Evolutionary conservation across 1,140 invertebrate species (phyloP), one percentile per base, ranked within the genome.

Genomic region (Trigoniulus corallinus): DNA sequence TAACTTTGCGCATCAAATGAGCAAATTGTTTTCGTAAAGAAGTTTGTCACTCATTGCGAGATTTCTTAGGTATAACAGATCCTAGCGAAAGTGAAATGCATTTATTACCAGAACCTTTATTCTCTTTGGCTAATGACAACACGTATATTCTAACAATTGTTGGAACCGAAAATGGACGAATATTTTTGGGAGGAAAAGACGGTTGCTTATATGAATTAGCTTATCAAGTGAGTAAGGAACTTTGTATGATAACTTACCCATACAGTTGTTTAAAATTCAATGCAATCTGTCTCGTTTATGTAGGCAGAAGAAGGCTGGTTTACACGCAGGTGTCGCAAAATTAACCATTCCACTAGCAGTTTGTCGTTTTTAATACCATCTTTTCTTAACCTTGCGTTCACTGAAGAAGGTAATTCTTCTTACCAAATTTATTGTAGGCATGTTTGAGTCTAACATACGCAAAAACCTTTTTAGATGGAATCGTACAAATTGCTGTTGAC

Each of bases 111-210:
- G 89, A 96, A 58, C 88, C 92, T 37, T 80, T 98, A 29, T 97
- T 93, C 71, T 80, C 83, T 12, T 70, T 97, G 25, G 79, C 87
- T 0, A 91, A 92, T 41, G 95, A 98, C 70, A 91, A 88, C 56
- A 76, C 85, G 18, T 79, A 81, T 50, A 83, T 97, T 53, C 79
- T 81, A 51, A 81, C 80, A 48, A 83, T 97, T 48, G 74, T 77
- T 44, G 83, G 88, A 27, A 85, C 86, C 1, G 72, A 72, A 23
- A 77, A 74, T 63, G 94, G 94, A 0, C 74, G 95, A 56, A 87
- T 98, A 58, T 98, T 98, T 66, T 76, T 97, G 61, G 92, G 92
- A 23, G 89, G 85, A 37, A 85, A 82, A 67, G 91, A 98, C 73
- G 92, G 94, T 13, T 85, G 80, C 58, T 67, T 99, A 1, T 97